A percentile compares a stretch with the other conserved stretches of the same genome.
phyloP scores from a whole-genome alignment of 2,888 invertebrate genomes.

The Andrena marginata region DNA sequence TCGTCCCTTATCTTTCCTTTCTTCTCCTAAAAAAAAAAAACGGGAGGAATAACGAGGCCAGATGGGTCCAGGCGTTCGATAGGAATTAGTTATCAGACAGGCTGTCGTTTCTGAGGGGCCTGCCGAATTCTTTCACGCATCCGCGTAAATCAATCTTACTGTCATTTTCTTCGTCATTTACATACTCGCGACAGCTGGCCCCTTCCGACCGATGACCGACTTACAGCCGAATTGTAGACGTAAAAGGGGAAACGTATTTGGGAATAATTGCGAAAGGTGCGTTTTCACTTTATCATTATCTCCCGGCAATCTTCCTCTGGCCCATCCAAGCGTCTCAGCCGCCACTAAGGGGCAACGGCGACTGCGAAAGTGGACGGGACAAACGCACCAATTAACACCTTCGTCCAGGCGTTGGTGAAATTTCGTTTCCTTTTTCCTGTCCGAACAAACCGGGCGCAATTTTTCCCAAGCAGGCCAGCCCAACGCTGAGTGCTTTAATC shows the following conservation, averaged over 20 bases:
- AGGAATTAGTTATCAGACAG: constrained; percentile 2
- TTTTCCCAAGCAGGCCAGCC: background rate
- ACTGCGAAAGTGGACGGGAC: constrained; percentile 46
- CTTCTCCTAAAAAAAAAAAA: background rate
- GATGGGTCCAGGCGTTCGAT: background rate
- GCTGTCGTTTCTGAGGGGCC: background rate
- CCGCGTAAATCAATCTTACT: constrained; percentile 4
- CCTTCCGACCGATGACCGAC: background rate
- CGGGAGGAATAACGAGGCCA: background rate
- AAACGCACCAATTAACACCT: constrained; percentile 54
- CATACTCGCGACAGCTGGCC: background rate
- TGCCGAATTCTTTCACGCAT: background rate
- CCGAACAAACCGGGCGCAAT: background rate
- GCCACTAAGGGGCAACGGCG: background rate
- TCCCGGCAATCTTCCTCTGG: constrained; percentile 27
- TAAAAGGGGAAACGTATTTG: constrained; percentile 7
- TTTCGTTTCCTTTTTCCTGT: constrained; percentile 26
- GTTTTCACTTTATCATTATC: constrained; percentile 54
- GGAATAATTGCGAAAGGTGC: constrained; percentile 41
- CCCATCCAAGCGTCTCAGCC: constrained; percentile 20
- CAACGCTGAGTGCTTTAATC: too few relatives aligned
- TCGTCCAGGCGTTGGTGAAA: constrained; percentile 27
- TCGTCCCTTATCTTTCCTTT: background rate
- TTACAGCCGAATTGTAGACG: constrained; percentile 29
- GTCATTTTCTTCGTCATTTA: constrained; percentile 7